phyloP scores from a whole-genome alignment of 2,888 invertebrate species.

The Clunio marinus region DNA sequence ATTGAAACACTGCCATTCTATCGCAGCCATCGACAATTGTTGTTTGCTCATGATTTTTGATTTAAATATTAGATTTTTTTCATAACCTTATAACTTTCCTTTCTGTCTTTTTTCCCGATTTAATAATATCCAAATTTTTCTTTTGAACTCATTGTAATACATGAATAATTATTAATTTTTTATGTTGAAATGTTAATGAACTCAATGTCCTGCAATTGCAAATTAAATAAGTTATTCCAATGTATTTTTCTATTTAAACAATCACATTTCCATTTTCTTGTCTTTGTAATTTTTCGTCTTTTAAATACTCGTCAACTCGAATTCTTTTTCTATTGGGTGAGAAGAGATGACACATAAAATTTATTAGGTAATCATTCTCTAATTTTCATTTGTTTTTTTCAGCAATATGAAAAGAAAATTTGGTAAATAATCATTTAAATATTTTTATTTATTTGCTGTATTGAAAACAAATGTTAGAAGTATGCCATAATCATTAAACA shows the following conservation, averaged over 20 bases:
- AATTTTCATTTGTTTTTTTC: neutral
- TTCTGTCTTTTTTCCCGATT: neutral
- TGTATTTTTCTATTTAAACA: constrained; percentile 1
- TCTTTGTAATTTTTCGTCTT: constrained; percentile 25
- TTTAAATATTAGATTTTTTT: constrained; percentile 22
- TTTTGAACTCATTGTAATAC: too few species aligned
- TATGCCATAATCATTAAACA: too few species aligned
- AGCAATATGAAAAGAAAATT: neutral
- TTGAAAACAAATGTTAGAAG: too few species aligned
- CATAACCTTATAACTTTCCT: neutral
- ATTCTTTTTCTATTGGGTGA: constrained; percentile 29
- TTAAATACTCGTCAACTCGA: constrained; percentile 30
- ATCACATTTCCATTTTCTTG: constrained; percentile 32
- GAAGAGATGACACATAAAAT: constrained; percentile 30
- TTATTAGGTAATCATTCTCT: too few species aligned
- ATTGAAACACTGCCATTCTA: constrained; percentile 22
- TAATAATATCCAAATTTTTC: too few species aligned
- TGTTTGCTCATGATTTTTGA: constrained; percentile 34
- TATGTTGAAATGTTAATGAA: constrained; percentile 34
- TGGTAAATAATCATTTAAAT: too few species aligned
- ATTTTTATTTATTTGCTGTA: too few species aligned
- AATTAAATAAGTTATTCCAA: constrained; percentile 24
- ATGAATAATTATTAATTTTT: too few species aligned
- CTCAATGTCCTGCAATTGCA: constrained; percentile 33
- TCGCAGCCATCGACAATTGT: constrained; percentile 23